Conservation (phyloP, 2,888 invertebrate species). For the Portevinia maculata region DNA sequence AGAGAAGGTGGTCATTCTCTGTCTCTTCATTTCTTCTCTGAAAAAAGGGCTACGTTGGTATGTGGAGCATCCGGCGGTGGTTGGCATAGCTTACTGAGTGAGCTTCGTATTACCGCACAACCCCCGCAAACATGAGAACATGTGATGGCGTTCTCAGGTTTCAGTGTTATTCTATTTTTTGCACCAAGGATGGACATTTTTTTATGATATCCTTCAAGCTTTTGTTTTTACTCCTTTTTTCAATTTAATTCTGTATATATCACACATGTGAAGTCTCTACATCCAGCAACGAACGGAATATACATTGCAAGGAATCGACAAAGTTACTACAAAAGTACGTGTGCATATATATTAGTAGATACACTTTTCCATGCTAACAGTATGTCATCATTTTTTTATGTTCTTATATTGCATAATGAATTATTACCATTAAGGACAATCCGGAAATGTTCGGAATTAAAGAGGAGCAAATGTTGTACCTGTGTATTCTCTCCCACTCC, state of each 20-base stretch:
- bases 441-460: slow-evolving; percentile 60
- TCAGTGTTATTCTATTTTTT: slow-evolving; percentile 10
- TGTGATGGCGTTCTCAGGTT: slow-evolving; percentile 10
- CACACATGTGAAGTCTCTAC: not conserved
- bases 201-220: not conserved
- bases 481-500: slow-evolving; percentile 6
- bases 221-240: slow-evolving; percentile 1
- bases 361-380: not conserved
- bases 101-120: no score
- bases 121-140: not conserved
- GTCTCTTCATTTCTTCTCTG: no score
- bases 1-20: no score
- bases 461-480: slow-evolving; percentile 38
- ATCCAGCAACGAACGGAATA: not conserved
- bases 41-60: no score
- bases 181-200: slow-evolving; percentile 3
- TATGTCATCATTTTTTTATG: slow-evolving; percentile 8
- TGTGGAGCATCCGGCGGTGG: no score
- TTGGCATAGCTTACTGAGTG: no score
- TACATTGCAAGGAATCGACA: not conserved
- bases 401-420: slow-evolving; percentile 49
- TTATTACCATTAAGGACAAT: slow-evolving; percentile 66
- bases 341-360: no score
- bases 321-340: not conserved
- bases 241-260: slow-evolving; percentile 8